phyloP scores from a whole-genome alignment of 2,113 vertebrate genomes.

The Lagopus muta region DNA sequence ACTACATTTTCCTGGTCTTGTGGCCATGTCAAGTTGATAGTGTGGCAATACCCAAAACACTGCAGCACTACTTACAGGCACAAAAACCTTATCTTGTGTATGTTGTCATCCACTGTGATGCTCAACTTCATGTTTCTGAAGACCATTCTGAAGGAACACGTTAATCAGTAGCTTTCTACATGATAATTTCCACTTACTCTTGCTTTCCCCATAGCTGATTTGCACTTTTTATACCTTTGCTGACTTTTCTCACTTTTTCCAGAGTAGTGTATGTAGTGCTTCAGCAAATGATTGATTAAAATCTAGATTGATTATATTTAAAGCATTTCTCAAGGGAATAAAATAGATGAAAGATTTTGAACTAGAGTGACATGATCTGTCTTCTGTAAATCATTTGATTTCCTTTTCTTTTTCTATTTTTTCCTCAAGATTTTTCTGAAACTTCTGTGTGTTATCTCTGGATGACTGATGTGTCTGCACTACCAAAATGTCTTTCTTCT shows the following conservation, averaged over 20 bases:
- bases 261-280: neutral
- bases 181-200: neutral
- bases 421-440: neutral
- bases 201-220: neutral
- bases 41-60: neutral
- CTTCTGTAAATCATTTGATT: constrained; percentile 32
- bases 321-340: neutral
- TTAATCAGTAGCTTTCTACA: neutral
- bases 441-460: neutral
- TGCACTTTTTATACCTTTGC: neutral
- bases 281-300: constrained; percentile 34
- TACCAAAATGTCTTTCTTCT: constrained; percentile 8
- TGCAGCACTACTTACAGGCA: neutral
- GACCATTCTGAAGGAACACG: neutral
- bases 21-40: neutral
- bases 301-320: neutral
- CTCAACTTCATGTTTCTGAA: neutral
- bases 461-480: constrained; percentile 21
- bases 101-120: neutral
- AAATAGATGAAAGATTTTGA: neutral
- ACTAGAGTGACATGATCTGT: neutral
- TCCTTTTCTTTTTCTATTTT: constrained; percentile 19
- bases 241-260: neutral
- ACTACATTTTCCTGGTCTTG: neutral
- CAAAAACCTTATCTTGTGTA: neutral